Percentiles rank a stretch among this genome's conserved stretches.
phyloP scores from a whole-genome alignment of 2,113 vertebrate genomes.

The Oxygymnocypris stewartii region DNA sequence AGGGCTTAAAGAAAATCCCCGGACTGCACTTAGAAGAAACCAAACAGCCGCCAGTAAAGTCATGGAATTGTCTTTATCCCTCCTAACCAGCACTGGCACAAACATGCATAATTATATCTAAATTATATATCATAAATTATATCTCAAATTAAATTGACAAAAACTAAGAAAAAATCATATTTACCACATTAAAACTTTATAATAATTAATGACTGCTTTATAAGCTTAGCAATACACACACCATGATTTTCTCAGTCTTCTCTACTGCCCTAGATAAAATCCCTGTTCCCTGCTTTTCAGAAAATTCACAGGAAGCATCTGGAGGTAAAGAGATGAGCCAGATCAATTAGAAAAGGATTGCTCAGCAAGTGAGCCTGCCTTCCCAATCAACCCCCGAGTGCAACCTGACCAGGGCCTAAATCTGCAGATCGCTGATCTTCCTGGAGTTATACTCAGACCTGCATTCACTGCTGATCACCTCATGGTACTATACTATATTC shows the following conservation, averaged over 20 bases:
- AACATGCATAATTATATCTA: too few relatives aligned
- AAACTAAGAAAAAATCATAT: too few relatives aligned
- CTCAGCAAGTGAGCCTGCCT: background rate
- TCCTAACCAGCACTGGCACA: background rate
- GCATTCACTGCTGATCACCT: background rate
- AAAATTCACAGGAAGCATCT: conserved; percentile 8
- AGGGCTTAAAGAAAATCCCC: background rate
- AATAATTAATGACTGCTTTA: too few relatives aligned
- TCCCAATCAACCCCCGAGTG: background rate
- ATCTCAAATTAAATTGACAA: too few relatives aligned
- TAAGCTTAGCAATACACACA: background rate
- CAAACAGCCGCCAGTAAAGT: background rate
- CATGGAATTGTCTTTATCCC: background rate
- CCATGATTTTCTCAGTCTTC: background rate
- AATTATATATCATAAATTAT: too few relatives aligned
- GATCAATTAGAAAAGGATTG: conserved; percentile 35
- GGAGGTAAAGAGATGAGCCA: conserved; percentile 28
- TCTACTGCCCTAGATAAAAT: conserved; percentile 2
- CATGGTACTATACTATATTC: background rate
- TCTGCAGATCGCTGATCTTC: conserved; percentile 10
- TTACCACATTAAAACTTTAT: too few relatives aligned
- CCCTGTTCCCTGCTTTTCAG: background rate
- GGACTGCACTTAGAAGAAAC: background rate
- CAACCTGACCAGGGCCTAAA: background rate
- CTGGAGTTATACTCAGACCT: background rate